Conservation (phyloP, 2,888 invertebrate genomes). For the Prosopocoilus inquinatus region DNA sequence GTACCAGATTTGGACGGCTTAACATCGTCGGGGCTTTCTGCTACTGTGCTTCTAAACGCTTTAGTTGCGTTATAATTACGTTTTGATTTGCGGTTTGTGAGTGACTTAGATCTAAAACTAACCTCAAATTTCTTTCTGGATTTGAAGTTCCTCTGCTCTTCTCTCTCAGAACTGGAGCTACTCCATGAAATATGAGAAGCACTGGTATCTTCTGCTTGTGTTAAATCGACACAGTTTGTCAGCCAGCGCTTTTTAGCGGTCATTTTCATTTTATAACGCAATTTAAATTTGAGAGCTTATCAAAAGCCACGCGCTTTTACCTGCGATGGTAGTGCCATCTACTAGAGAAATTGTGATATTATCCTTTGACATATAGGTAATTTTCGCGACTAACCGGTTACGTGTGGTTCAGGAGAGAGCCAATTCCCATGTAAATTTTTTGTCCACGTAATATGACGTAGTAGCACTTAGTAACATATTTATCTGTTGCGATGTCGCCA, state of each 20-base stretch:
- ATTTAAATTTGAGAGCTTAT: too few species aligned
- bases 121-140: slow-evolving; percentile 2
- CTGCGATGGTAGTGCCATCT: too few species aligned
- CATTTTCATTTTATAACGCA: slow-evolving; percentile 11
- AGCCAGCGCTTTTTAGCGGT: slow-evolving; percentile 27
- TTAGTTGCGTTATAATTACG: background rate
- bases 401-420: too few species aligned
- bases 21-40: background rate
- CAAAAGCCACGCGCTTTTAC: too few species aligned
- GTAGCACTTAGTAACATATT: too few species aligned
- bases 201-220: slow-evolving; percentile 13
- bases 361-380: too few species aligned
- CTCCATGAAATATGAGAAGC: slow-evolving; percentile 32
- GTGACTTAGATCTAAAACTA: background rate
- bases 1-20: slow-evolving; percentile 5
- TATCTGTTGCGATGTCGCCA: too few species aligned
- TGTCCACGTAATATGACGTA: too few species aligned
- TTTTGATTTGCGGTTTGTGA: background rate
- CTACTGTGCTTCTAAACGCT: too few species aligned
- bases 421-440: too few species aligned
- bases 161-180: slow-evolving; percentile 30
- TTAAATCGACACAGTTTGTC: slow-evolving; percentile 17
- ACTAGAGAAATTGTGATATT: too few species aligned
- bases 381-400: too few species aligned
- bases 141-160: slow-evolving; percentile 1